Conservation (phyloP, 2,797 vertebrate genomes). For the Lophius americanus region DNA sequence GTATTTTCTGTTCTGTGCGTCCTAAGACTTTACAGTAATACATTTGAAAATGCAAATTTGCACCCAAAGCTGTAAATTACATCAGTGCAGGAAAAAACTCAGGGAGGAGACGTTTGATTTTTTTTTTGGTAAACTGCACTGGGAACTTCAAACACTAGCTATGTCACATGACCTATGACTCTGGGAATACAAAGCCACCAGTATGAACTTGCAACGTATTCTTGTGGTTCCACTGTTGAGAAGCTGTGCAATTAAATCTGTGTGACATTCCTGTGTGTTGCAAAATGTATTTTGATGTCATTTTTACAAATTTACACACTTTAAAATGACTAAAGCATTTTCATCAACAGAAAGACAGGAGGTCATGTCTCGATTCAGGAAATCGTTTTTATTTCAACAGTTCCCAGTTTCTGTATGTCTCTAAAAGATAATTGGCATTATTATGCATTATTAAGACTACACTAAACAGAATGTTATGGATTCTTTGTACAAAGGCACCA, state of each 20-base stretch:
- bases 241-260: conserved; percentile 34
- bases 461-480: conserved; percentile 31
- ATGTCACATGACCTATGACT: conserved; percentile 41
- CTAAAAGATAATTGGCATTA: conserved; percentile 32
- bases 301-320: background rate
- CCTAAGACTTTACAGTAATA: conserved; percentile 27
- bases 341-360: conserved; percentile 7
- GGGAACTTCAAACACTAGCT: conserved; percentile 35
- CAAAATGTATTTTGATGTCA: background rate
- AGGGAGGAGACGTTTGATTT: conserved; percentile 47
- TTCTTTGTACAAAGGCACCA: conserved; percentile 56
- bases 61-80: conserved; percentile 38
- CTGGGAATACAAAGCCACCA: conserved; percentile 42
- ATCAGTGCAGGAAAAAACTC: conserved; percentile 45
- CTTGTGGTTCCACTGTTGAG: conserved; percentile 24
- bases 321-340: no score
- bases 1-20: conserved; percentile 55
- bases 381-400: conserved; percentile 50
- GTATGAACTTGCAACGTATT: conserved; percentile 10
- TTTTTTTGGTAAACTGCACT: conserved; percentile 28
- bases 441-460: conserved; percentile 56
- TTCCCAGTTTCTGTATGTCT: conserved; percentile 18
- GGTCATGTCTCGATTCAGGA: conserved; percentile 3
- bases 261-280: background rate
- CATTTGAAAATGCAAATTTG: conserved; percentile 53